Percentiles rank a stretch among this genome's conserved stretches.
Evolutionary conservation across 2,113 vertebrate genomes (phyloP).

Genomic region (Xiphophorus hellerii): DNA sequence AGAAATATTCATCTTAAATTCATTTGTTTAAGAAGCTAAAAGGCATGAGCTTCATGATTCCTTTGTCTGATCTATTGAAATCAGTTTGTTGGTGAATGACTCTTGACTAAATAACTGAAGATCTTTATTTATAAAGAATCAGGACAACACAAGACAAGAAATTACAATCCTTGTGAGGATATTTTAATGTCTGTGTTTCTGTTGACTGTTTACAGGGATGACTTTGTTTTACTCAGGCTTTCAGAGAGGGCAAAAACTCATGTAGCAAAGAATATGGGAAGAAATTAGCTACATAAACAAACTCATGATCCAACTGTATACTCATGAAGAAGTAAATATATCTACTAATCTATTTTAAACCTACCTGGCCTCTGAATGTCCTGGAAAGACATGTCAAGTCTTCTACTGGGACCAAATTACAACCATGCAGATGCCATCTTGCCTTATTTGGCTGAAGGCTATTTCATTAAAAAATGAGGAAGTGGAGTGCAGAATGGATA

Average conservation of each 20-base stretch:
- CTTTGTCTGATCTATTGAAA: neutral
- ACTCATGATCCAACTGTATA: neutral
- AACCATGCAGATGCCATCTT: slow-evolving; percentile 6
- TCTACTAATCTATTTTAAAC: slow-evolving; percentile 20
- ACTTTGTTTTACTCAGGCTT: neutral
- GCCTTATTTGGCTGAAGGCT: slow-evolving; percentile 3
- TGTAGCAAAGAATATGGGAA: neutral
- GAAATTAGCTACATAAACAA: neutral
- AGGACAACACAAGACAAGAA: neutral
- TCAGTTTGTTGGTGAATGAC: too few species aligned
- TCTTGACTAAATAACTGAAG: too few species aligned
- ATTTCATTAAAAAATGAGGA: slow-evolving; percentile 24
- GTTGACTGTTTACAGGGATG: too few species aligned
- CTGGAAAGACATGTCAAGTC: slow-evolving; percentile 8
- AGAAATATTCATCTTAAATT: neutral
- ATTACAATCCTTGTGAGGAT: neutral
- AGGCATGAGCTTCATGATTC: neutral
- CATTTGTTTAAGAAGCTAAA: neutral
- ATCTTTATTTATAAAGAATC: too few species aligned
- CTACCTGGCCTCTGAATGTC: neutral
- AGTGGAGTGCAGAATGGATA: slow-evolving; percentile 23
- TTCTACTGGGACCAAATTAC: slow-evolving; percentile 4
- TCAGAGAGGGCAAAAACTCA: neutral
- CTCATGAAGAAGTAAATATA: slow-evolving; percentile 4
- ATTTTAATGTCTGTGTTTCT: neutral